Evolutionary conservation across 1,140 invertebrate genomes (phyloP).

Genomic region (Caenorhabditis latens): DNA sequence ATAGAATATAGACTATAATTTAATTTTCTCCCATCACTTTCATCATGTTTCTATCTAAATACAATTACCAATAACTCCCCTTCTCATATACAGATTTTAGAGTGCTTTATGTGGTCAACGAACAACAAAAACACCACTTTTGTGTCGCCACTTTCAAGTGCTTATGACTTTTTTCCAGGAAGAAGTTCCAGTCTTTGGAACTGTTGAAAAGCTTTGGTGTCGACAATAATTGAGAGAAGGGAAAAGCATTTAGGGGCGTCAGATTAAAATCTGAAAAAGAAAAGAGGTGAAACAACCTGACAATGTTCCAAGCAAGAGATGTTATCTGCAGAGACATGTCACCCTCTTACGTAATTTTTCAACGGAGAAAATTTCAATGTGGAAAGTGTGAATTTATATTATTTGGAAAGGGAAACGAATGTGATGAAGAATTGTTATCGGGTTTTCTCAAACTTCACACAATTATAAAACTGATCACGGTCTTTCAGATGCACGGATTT

Average conservation of each 20-base stretch:
- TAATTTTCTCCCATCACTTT: too few species aligned
- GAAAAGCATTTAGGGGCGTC: not conserved
- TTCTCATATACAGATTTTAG: too few species aligned
- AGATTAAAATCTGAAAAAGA: not conserved
- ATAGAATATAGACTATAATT: too few species aligned
- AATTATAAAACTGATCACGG: too few species aligned
- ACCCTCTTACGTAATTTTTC: conserved; percentile 39
- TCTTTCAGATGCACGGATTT: too few species aligned
- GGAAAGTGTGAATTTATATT: not conserved
- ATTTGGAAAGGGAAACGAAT: too few species aligned
- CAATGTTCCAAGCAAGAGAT: conserved; percentile 25
- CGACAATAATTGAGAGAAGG: not conserved
- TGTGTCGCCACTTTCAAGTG: not conserved
- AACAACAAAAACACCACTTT: conserved; percentile 39
- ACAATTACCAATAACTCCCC: too few species aligned
- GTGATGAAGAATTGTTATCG: too few species aligned
- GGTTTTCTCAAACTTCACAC: too few species aligned
- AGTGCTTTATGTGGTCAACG: conserved; percentile 15
- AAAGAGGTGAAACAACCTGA: conserved; percentile 43
- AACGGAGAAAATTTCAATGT: not conserved
- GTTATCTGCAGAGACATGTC: not conserved
- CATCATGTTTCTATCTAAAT: too few species aligned
- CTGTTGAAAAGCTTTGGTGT: conserved; percentile 27
- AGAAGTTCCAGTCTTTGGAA: not conserved
- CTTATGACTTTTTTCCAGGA: conserved; percentile 9